A percentile compares a stretch with the other conserved stretches of the same genome.
phyloP scores from a whole-genome alignment of 1,140 invertebrate species.

The Neelides sp. region DNA sequence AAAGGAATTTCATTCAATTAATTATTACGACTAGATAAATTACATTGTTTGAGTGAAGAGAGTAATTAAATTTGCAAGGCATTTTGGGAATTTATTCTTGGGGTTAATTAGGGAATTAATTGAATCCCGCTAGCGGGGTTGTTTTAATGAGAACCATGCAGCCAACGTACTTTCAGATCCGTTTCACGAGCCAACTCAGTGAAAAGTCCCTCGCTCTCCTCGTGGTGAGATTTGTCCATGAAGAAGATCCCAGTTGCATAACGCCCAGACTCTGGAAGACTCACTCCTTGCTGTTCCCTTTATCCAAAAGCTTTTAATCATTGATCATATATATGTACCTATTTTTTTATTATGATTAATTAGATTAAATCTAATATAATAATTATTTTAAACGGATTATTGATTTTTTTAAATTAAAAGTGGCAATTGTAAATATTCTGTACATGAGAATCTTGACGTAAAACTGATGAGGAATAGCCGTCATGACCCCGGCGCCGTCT shows the following conservation, averaged over 20 bases:
- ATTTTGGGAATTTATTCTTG: too few species aligned
- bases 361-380: background rate
- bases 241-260: conserved; percentile 96
- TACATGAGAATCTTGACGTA: conserved; percentile 72
- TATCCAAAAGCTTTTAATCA: too few species aligned
- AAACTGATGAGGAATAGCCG: conserved; percentile 88
- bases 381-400: too few species aligned
- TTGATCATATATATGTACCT: background rate
- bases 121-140: too few species aligned
- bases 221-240: conserved; percentile 67
- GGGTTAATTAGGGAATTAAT: too few species aligned
- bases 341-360: background rate
- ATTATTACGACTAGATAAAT: too few species aligned
- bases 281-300: conserved; percentile 61
- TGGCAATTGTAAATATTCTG: conserved; percentile 19
- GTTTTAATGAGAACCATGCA: too few species aligned
- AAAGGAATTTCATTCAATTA: too few species aligned
- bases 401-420: background rate
- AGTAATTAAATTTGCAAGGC: too few species aligned
- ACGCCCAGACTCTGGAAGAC: conserved; percentile 67
- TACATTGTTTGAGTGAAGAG: too few species aligned
- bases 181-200: conserved; percentile 63
- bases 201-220: conserved; percentile 68
- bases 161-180: conserved; percentile 53
- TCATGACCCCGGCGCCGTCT: conserved; percentile 91